Evolutionary conservation across 2,113 vertebrate species (phyloP).

Genomic region (Hyaena hyaena): DNA sequence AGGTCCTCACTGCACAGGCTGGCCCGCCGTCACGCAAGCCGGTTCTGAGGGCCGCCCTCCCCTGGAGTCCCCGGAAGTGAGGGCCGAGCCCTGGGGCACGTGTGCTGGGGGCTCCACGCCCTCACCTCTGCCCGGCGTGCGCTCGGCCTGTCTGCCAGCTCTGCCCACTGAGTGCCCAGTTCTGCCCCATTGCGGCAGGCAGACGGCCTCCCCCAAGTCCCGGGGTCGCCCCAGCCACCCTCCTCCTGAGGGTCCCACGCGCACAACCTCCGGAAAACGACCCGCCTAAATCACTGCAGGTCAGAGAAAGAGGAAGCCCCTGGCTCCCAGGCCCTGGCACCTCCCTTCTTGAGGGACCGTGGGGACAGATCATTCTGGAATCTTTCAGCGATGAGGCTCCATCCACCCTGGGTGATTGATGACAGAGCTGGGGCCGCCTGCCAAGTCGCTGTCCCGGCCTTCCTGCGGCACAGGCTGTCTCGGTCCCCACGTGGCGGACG

Average conservation of each 20-base stretch:
- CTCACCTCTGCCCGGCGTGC: background rate
- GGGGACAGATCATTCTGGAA: accelerated
- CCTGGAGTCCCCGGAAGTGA: background rate
- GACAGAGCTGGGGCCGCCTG: background rate
- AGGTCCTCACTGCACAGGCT: accelerated
- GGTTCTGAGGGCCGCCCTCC: background rate
- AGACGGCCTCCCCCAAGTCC: background rate
- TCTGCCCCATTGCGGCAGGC: accelerated
- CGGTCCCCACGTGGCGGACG: background rate
- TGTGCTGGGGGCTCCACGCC: background rate
- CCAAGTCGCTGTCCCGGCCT: background rate
- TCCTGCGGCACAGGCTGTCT: background rate
- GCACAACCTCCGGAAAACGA: background rate
- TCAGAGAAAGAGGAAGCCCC: background rate
- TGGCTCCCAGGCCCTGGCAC: background rate
- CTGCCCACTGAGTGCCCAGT: accelerated
- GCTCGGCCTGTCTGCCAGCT: background rate
- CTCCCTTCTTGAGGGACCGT: background rate
- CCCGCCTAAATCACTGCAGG: background rate
- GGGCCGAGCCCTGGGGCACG: background rate
- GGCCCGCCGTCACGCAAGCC: accelerated
- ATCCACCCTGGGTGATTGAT: background rate
- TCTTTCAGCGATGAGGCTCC: background rate
- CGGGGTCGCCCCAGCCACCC: accelerated
- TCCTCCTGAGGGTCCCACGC: background rate